A percentile compares a stretch with the other conserved stretches of the same genome.
These are phyloP conservation scores for Euwallacea fornicatus DNA, from an alignment of 1,140 invertebrate species.

Conservation along the genomic window DNA sequence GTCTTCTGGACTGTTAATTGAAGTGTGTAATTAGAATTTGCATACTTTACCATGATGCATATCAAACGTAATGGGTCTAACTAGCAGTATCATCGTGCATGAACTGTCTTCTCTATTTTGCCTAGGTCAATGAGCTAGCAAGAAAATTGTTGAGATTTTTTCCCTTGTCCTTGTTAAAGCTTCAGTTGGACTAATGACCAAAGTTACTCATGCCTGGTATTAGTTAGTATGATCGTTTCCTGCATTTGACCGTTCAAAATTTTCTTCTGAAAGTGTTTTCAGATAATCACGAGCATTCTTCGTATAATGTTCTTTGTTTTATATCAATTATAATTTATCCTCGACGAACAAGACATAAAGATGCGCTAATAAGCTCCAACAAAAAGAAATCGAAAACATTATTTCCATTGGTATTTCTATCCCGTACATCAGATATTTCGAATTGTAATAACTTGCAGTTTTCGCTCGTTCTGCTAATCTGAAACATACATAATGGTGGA, in stretches of 20 bases:
- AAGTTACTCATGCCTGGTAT: slow-evolving; percentile 4
- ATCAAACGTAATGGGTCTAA: slow-evolving; percentile 44
- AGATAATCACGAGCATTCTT: no score
- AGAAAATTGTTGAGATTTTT: slow-evolving; percentile 5
- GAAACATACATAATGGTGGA: slow-evolving; percentile 18
- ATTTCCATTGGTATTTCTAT: slow-evolving; percentile 12
- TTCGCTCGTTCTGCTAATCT: slow-evolving; percentile 25
- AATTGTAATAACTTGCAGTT: slow-evolving; percentile 24
- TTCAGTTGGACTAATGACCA: slow-evolving; percentile 12
- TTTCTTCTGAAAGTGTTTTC: background rate
- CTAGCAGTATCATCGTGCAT: slow-evolving; percentile 40
- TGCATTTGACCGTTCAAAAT: background rate
- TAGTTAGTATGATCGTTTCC: background rate
- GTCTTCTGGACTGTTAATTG: slow-evolving; percentile 43
- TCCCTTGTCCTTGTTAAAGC: slow-evolving; percentile 6
- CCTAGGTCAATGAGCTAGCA: slow-evolving; percentile 40
- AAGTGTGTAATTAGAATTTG: slow-evolving; percentile 49
- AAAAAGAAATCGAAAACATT: background rate
- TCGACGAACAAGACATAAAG: background rate
- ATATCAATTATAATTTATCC: background rate
- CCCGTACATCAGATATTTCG: slow-evolving; percentile 23
- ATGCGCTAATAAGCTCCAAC: background rate
- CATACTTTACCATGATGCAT: slow-evolving; percentile 46
- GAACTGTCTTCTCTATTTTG: slow-evolving; percentile 39
- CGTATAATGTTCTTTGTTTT: no score